These are phyloP conservation scores for Oreochromis tanganicae DNA, from an alignment of 2,113 vertebrate genomes.

Conservation along the genomic window DNA sequence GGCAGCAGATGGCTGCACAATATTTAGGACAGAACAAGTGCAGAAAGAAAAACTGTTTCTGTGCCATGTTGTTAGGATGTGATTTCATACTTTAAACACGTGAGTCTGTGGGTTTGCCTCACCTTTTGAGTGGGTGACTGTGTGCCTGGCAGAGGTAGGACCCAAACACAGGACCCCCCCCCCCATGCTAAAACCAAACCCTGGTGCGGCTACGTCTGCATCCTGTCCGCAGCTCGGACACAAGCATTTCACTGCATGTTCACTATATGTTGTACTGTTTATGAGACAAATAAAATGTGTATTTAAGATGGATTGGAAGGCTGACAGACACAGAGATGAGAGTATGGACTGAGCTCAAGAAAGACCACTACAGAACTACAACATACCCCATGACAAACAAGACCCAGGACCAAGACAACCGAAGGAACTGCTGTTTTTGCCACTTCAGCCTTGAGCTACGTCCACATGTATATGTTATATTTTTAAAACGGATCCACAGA, in stretches of 20 bases:
- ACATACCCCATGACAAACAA: too few species aligned
- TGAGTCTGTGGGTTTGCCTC: neutral
- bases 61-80: neutral
- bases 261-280: neutral
- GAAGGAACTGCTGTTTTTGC: neutral
- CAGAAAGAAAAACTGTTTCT: neutral
- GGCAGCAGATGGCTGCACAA: too few species aligned
- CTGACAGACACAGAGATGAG: too few species aligned
- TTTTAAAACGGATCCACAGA: fast-evolving
- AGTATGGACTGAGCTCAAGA: too few species aligned
- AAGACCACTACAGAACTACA: too few species aligned
- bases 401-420: fast-evolving
- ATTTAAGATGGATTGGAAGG: neutral
- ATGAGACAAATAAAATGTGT: neutral
- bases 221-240: neutral
- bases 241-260: fast-evolving
- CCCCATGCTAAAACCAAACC: too few species aligned
- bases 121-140: too few species aligned
- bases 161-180: too few species aligned
- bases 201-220: neutral
- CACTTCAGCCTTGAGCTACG: neutral
- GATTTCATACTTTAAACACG: neutral
- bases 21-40: too few species aligned
- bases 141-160: too few species aligned
- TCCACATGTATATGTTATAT: neutral